Conservation (phyloP, 2,113 vertebrate genomes). For the Chrysemys picta region DNA sequence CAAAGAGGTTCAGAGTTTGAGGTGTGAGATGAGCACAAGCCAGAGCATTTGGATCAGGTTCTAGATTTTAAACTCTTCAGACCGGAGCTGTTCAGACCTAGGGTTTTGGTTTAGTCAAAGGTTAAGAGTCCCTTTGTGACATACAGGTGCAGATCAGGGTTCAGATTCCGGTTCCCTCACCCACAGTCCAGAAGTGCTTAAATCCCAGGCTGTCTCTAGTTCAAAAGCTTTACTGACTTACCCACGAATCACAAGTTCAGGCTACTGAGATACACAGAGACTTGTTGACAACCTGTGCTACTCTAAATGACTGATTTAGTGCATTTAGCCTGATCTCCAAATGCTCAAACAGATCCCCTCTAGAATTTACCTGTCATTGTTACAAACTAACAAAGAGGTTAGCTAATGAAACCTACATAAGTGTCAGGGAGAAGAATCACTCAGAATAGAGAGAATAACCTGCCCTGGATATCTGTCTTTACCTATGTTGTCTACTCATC, state of each 20-base stretch:
- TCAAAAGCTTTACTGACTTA: not conserved
- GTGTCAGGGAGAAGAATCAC: not conserved
- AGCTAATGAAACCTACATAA: not conserved
- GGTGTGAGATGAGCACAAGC: not conserved
- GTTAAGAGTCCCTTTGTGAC: not conserved
- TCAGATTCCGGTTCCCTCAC: not conserved
- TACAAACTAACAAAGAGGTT: not conserved
- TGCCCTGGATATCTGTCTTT: not conserved
- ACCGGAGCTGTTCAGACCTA: not conserved
- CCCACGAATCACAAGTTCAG: not conserved
- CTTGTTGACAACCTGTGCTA: not conserved
- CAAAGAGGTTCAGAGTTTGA: not conserved
- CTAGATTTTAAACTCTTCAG: not conserved
- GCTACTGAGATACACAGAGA: not conserved
- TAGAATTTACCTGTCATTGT: not conserved
- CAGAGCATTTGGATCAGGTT: not conserved
- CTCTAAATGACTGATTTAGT: not conserved
- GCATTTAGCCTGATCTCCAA: not conserved
- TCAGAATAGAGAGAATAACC: not conserved
- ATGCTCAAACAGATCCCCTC: not conserved
- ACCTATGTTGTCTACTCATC: not conserved
- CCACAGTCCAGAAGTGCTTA: not conserved
- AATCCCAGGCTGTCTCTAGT: not conserved
- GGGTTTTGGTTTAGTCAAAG: not conserved
- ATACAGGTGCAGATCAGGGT: not conserved